A percentile compares a stretch with the other conserved stretches of the same genome.
Conservation (phyloP, 2,797 vertebrate genomes). For the Gymnoscopelus microlampas region DNA sequence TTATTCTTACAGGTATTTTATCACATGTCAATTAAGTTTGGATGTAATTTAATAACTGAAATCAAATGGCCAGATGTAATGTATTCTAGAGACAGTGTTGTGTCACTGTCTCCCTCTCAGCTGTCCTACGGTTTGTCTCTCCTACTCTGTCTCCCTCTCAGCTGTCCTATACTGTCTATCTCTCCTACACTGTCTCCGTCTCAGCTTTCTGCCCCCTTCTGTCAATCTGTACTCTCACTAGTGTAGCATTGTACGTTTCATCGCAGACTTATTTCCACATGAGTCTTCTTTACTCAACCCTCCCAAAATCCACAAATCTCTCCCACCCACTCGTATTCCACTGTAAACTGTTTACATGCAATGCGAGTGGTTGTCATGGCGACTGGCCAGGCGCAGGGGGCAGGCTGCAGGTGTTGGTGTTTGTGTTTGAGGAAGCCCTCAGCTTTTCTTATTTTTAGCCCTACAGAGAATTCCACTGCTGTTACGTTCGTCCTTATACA, state of each 20-base stretch:
- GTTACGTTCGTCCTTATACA: constrained; percentile 45
- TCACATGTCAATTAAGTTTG: too few relatives aligned
- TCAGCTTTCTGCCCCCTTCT: neutral
- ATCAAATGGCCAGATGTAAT: too few relatives aligned
- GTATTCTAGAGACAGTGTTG: too few relatives aligned
- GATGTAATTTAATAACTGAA: too few relatives aligned
- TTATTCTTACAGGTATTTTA: too few relatives aligned
- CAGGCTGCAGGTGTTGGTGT: constrained; percentile 83
- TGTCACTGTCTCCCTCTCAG: too few relatives aligned
- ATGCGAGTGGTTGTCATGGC: constrained; percentile 57
- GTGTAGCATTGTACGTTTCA: too few relatives aligned
- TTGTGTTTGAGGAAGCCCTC: constrained; percentile 67
- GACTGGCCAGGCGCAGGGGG: constrained; percentile 30
- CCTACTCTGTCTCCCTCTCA: too few relatives aligned
- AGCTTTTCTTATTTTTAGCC: constrained; percentile 62
- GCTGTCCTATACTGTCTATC: too few relatives aligned
- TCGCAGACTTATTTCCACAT: too few relatives aligned
- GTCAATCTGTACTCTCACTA: constrained; percentile 4
- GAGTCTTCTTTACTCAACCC: constrained; percentile 13
- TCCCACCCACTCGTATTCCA: constrained; percentile 45
- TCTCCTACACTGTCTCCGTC: too few relatives aligned
- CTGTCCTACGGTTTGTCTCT: too few relatives aligned
- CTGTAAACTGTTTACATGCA: constrained; percentile 79
- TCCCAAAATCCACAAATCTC: constrained; percentile 41
- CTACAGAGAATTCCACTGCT: constrained; percentile 46